Percentiles rank a stretch among this genome's conserved stretches.
These are phyloP conservation scores for Pseudanteris insignis DNA, from an alignment of 2,888 invertebrate genomes.

Conservation along the genomic window DNA sequence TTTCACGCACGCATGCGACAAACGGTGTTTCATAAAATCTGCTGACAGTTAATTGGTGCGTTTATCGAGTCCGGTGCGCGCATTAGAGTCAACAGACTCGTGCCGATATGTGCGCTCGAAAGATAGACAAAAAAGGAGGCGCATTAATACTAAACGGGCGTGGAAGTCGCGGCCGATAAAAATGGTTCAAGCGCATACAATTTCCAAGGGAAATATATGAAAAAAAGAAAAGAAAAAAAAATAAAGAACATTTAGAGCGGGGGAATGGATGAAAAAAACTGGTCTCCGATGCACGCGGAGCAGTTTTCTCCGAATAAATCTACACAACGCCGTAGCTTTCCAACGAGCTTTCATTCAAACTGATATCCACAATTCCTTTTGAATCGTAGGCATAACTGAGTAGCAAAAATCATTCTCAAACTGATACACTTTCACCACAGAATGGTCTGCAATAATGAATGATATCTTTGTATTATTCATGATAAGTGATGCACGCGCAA, in stretches of 20 bases:
- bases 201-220: conserved; percentile 44
- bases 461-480: conserved; percentile 35
- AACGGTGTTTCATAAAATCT: conserved; percentile 44
- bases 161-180: conserved; percentile 32
- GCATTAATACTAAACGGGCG: conserved; percentile 38
- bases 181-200: conserved; percentile 46
- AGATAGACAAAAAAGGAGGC: conserved; percentile 26
- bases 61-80: conserved; percentile 36
- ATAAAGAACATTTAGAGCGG: no score
- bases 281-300: conserved; percentile 34
- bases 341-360: conserved; percentile 47
- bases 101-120: conserved; percentile 30
- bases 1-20: conserved; percentile 38
- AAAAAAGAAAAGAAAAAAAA: conserved; percentile 4
- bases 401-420: conserved; percentile 32
- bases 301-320: conserved; percentile 52
- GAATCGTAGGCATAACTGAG: conserved; percentile 37
- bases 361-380: conserved; percentile 39
- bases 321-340: conserved; percentile 46
- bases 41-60: conserved; percentile 43
- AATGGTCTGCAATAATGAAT: conserved; percentile 30
- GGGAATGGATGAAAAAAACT: no score
- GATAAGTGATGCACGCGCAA: conserved; percentile 18
- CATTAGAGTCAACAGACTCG: conserved; percentile 37
- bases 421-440: conserved; percentile 37